Percentiles rank a stretch among this genome's conserved stretches.
Evolutionary conservation across 2,113 vertebrate species (phyloP).

Genomic region (Semnornis frantzii): DNA sequence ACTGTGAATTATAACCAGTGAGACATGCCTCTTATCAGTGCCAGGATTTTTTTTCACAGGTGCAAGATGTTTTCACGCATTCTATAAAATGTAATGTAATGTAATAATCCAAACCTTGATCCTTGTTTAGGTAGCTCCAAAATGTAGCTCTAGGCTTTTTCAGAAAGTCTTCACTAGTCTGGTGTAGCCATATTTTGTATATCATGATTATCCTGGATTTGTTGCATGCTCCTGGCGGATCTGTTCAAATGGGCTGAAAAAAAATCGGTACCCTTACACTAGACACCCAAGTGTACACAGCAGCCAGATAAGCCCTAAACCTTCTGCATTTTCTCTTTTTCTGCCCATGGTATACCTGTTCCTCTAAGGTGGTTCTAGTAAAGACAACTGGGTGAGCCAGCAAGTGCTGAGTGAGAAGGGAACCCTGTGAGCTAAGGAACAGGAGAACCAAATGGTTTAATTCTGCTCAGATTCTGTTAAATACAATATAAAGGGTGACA

Average conservation of each 20-base stretch:
- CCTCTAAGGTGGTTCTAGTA: background rate
- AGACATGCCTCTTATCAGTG: background rate
- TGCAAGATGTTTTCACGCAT: background rate
- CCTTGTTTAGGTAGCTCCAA: background rate
- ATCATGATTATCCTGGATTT: background rate
- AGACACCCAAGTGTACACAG: background rate
- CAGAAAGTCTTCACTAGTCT: background rate
- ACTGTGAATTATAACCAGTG: background rate
- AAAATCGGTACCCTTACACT: background rate
- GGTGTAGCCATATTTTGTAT: accelerated
- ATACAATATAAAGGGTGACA: background rate
- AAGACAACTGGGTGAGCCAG: background rate
- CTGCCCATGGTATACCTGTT: background rate
- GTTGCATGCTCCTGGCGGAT: background rate
- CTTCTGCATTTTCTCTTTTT: background rate
- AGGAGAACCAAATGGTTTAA: background rate
- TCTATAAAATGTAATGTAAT: background rate
- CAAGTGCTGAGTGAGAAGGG: background rate
- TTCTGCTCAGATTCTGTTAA: background rate
- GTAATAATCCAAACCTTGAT: background rate
- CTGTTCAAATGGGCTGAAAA: background rate
- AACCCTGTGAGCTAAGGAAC: background rate
- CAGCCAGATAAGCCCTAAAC: background rate
- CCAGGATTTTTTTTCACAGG: background rate
- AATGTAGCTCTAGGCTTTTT: background rate